Percentiles rank a stretch among this genome's conserved stretches.
These are phyloP conservation scores for Brachyhypopomus gauderio DNA, from an alignment of 2,113 vertebrate genomes.

Conservation along the genomic window DNA sequence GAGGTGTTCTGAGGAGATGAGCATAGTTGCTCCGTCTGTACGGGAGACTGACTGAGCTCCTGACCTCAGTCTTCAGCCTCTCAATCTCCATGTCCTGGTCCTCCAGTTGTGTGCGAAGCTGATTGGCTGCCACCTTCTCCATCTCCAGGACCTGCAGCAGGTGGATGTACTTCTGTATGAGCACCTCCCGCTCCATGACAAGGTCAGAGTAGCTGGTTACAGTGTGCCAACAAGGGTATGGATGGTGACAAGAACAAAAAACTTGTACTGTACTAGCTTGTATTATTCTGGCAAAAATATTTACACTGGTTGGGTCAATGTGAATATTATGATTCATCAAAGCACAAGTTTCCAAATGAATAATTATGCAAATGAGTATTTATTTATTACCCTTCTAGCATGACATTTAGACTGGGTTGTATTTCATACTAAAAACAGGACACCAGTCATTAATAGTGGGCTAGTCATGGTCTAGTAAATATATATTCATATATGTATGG, in stretches of 20 bases:
- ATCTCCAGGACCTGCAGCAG: conserved; percentile 97
- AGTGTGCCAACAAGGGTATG: neutral
- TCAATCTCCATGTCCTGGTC: conserved; percentile 97
- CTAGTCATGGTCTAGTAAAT: neutral
- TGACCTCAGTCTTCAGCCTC: conserved; percentile 93
- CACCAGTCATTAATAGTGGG: neutral
- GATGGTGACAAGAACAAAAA: neutral
- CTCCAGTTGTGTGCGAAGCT: conserved; percentile 94
- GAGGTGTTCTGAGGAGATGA: neutral
- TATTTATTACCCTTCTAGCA: no score
- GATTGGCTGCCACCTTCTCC: conserved; percentile 93
- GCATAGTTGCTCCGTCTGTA: no score
- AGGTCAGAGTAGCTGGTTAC: conserved; percentile 86
- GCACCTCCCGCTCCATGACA: conserved; percentile 90
- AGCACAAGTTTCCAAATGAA: no score
- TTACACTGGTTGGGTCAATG: no score
- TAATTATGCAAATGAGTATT: no score
- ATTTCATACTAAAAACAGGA: no score
- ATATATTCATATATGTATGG: conserved; percentile 14
- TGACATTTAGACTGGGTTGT: no score
- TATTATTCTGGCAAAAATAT: no score
- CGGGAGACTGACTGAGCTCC: neutral
- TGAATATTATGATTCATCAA: no score
- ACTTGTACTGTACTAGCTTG: no score
- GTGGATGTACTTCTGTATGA: conserved; percentile 99